Conservation (phyloP, 2,888 invertebrate genomes). For the Cheilosia grossa region DNA sequence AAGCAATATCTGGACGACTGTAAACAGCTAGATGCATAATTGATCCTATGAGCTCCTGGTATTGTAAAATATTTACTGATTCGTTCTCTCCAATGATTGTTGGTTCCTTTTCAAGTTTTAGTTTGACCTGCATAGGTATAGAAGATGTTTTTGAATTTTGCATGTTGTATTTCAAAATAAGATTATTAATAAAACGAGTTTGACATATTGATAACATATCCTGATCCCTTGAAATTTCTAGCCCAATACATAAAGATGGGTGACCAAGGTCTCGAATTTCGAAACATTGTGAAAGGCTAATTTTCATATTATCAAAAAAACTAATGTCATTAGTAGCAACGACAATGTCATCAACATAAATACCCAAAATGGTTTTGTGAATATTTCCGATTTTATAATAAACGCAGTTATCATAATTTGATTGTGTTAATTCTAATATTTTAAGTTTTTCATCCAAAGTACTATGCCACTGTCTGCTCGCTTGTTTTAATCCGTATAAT, state of each 20-base stretch:
- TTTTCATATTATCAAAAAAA: constrained; percentile 7
- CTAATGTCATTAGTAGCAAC: constrained; percentile 8
- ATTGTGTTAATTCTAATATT: constrained; percentile 5
- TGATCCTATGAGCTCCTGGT: constrained; percentile 6
- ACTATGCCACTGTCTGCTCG: constrained; percentile 17
- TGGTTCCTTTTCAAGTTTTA: background rate
- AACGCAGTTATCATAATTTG: constrained; percentile 17
- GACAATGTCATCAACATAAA: constrained; percentile 30
- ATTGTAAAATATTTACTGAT: background rate
- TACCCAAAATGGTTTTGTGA: background rate
- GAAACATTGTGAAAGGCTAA: constrained; percentile 7
- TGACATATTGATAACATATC: too few species aligned
- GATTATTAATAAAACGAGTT: background rate
- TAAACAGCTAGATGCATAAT: constrained; percentile 8
- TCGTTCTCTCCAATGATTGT: background rate
- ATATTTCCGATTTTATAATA: constrained; percentile 24
- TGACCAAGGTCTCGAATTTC: constrained; percentile 13
- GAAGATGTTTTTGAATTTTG: background rate
- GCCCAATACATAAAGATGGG: constrained; percentile 17
- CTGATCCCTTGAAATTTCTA: too few species aligned
- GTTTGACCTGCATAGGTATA: constrained; percentile 4
- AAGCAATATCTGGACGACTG: constrained; percentile 14
- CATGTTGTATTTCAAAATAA: constrained; percentile 7
- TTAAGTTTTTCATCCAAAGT: constrained; percentile 25
- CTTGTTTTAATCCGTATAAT: constrained; percentile 33